phyloP scores from a whole-genome alignment of 2,113 vertebrate species.

The Lynx canadensis region DNA sequence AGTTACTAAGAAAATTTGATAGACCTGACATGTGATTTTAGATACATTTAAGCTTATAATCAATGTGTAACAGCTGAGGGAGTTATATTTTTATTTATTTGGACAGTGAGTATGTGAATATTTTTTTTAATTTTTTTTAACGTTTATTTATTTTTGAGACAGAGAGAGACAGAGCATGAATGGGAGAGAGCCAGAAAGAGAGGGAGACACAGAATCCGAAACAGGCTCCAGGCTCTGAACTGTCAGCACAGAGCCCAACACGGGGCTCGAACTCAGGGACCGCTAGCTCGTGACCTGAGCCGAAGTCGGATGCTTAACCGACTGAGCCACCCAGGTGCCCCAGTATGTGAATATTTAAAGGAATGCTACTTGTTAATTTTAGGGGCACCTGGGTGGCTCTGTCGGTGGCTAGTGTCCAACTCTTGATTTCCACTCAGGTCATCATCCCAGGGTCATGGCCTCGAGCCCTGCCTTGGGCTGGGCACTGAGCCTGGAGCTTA shows the following conservation, averaged over 20 bases:
- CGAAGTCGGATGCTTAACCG: background rate
- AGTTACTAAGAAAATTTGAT: background rate
- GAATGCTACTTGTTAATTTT: background rate
- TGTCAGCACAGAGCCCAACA: too few species aligned
- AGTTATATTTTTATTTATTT: constrained; percentile 12
- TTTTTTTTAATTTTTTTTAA: background rate
- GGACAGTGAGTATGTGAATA: background rate
- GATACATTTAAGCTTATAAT: background rate
- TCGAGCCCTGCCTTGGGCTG: too few species aligned
- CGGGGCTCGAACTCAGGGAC: background rate
- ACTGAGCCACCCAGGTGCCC: background rate
- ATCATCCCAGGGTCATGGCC: too few species aligned
- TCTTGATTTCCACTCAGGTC: too few species aligned
- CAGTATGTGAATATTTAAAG: background rate
- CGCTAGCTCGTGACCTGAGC: background rate
- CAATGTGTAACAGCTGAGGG: background rate
- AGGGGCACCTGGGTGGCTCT: too few species aligned
- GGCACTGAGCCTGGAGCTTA: too few species aligned
- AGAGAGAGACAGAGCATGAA: background rate
- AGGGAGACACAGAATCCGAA: background rate
- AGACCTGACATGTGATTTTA: background rate
- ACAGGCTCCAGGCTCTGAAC: background rate
- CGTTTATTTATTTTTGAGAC: background rate
- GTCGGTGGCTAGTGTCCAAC: too few species aligned
- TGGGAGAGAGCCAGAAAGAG: background rate